phyloP scores from a whole-genome alignment of 2,797 vertebrate genomes.

The Lacerta viridis region DNA sequence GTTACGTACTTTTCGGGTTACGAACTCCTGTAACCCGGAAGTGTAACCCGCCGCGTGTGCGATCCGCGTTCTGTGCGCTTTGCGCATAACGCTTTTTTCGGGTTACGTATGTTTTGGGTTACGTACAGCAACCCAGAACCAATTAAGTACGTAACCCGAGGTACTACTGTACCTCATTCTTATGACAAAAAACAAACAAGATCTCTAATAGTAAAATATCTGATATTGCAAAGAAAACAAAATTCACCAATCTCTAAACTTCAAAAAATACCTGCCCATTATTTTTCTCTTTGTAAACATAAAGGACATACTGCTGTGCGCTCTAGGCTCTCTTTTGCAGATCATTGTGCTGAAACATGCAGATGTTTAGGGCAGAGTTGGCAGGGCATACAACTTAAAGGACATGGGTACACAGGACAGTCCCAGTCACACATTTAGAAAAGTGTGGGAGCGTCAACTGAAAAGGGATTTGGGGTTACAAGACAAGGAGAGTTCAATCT shows the following conservation, averaged over 20 bases:
- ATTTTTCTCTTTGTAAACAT: not conserved
- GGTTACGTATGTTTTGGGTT: too few relatives aligned
- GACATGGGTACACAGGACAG: not conserved
- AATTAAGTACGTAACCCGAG: too few relatives aligned
- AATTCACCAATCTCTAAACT: conserved; percentile 27
- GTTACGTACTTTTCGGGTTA: too few relatives aligned
- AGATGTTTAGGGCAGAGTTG: not conserved
- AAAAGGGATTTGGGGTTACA: not conserved
- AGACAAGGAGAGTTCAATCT: not conserved
- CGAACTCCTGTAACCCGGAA: too few relatives aligned
- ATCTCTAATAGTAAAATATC: not conserved
- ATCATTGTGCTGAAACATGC: not conserved
- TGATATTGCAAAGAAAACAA: conserved; percentile 37
- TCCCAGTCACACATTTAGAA: not conserved
- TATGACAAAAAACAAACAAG: not conserved
- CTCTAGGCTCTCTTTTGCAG: not conserved
- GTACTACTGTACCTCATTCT: not conserved
- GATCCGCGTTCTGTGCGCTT: too few relatives aligned
- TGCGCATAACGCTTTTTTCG: too few relatives aligned
- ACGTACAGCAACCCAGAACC: too few relatives aligned
- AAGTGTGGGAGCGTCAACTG: not conserved
- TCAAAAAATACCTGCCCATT: conserved; percentile 41
- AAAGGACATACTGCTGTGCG: not conserved
- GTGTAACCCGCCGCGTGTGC: too few relatives aligned
- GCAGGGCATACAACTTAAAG: not conserved